Evolutionary conservation across 1,140 invertebrate genomes (phyloP), one percentile per base, ranked within the genome.

Genomic region (Orchesella cincta): DNA sequence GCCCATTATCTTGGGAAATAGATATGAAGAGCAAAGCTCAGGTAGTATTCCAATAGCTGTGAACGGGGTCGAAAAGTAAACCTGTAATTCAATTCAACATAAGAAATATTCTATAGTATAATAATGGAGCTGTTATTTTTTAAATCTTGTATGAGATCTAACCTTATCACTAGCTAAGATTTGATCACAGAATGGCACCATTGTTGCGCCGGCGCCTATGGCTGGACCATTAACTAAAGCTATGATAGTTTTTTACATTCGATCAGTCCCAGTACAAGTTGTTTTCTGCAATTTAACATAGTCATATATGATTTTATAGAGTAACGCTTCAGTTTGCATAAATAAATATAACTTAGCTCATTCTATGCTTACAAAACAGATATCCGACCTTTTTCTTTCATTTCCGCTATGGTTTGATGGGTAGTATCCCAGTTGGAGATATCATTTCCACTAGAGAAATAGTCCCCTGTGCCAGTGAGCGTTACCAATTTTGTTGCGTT

Each of bases 181-280:
- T 26, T n/a, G 23, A 57, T 57, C 54, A 57, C 54, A 57, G 23
- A n/a, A 26, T 14, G 90, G 90, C 28, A 96, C 85, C 0, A 91
- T 90, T 14, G 96, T 98, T 0, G 92, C 91, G 67, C 91, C 91
- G 80, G 98, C 91, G 23, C 97, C 97, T 78, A 98, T 89, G n/a
- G 96, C 94, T 70, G 94, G 94, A 46, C 96, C 97, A 89, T 98
- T 97, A 0, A 98, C 91, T 51, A 97, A 86, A 46, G 91, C 93
- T 76, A 98, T 89, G 57, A 99, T 83, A 23, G 96, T 86, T 98
- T 98, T 0, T 94, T 92, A 84, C 94, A 97, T 77, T 90, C 88
- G 79, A 98, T 95, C 80, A 97, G 91, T 1, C 92, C 86, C 79
- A 89, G 87, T 16, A 97, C 88, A 86, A 94, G 94, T 36, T 90